Conservation (phyloP, 2,113 vertebrate species). For the Talpa occidentalis region DNA sequence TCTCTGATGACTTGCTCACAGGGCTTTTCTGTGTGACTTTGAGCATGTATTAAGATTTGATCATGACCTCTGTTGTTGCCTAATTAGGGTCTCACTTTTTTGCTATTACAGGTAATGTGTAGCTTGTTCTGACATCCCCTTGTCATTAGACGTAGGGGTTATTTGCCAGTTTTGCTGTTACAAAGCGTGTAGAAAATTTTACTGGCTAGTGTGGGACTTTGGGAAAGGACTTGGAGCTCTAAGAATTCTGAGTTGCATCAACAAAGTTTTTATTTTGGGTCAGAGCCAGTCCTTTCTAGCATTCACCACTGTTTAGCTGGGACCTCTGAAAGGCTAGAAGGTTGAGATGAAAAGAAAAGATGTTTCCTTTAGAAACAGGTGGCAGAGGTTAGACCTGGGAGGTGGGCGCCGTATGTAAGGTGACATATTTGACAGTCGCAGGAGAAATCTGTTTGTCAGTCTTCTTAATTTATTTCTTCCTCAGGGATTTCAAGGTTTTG, state of each 20-base stretch:
- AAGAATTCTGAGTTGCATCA: neutral
- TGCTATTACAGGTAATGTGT: neutral
- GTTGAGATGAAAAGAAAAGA: neutral
- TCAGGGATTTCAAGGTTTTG: constrained; percentile 98
- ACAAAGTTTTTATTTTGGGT: neutral
- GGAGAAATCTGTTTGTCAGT: neutral
- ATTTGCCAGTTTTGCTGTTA: neutral
- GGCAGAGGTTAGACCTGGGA: neutral
- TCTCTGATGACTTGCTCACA: neutral
- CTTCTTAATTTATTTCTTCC: constrained; percentile 33
- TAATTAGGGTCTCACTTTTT: constrained; percentile 21
- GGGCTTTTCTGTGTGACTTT: neutral
- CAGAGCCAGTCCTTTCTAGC: neutral
- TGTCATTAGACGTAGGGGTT: neutral
- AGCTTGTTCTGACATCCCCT: neutral
- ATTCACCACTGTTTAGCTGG: neutral
- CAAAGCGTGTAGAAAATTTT: neutral
- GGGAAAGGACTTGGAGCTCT: neutral
- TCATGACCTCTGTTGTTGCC: neutral
- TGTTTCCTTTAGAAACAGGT: neutral
- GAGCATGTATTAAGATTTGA: neutral
- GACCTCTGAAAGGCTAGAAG: neutral
- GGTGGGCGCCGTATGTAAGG: neutral
- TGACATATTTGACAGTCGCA: neutral
- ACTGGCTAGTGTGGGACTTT: neutral